phyloP scores from a whole-genome alignment of 2,797 vertebrate species.

The Enteromius argenteus region DNA sequence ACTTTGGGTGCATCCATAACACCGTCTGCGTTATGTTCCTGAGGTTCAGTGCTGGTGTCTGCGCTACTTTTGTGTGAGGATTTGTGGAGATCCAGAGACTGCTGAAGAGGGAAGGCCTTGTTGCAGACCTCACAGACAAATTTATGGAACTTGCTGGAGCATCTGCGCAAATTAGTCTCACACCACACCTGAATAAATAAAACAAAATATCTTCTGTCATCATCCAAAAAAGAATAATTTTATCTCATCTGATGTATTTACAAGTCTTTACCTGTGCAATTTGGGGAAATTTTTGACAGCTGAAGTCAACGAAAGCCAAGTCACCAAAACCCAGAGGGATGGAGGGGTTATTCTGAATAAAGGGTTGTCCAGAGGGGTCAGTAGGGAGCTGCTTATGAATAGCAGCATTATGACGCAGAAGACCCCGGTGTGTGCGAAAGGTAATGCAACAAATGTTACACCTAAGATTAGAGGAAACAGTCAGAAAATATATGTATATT shows the following conservation, averaged over 20 bases:
- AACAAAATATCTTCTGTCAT: neutral
- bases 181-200: conserved; percentile 89
- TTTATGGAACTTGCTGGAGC: conserved; percentile 92
- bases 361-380: conserved; percentile 89
- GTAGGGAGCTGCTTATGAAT: conserved; percentile 94
- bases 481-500: neutral
- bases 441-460: conserved; percentile 94
- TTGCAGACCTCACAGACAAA: conserved; percentile 93
- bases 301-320: conserved; percentile 97
- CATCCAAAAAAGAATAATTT: neutral
- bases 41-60: conserved; percentile 48
- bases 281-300: conserved; percentile 92
- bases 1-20: conserved; percentile 52
- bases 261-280: conserved; percentile 90
- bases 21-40: conserved; percentile 50
- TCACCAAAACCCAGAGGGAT: conserved; percentile 97
- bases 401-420: conserved; percentile 91
- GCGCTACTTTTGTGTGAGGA: conserved; percentile 66
- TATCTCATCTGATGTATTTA: neutral
- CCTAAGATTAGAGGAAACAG: conserved; percentile 71
- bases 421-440: conserved; percentile 93
- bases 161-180: conserved; percentile 93
- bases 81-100: conserved; percentile 87
- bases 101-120: conserved; percentile 93
- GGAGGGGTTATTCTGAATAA: conserved; percentile 97